Conservation (phyloP, 2,113 vertebrate species). For the Rhabdomys dilectus region DNA sequence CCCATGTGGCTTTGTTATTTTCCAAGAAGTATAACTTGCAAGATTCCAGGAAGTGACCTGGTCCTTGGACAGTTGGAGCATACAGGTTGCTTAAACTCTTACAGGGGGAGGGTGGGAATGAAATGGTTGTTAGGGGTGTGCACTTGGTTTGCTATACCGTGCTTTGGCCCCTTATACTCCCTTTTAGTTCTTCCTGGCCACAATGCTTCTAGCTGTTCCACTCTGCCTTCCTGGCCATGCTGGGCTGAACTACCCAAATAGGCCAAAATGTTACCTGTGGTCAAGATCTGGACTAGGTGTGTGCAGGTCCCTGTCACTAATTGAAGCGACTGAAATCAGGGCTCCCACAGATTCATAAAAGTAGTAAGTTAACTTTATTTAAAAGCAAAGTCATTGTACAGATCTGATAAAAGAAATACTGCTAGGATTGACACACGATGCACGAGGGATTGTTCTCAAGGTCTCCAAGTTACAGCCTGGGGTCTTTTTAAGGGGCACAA, state of each 20-base stretch:
- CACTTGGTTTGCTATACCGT: too few relatives aligned
- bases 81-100: background rate
- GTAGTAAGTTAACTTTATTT: background rate
- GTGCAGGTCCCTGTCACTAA: background rate
- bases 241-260: background rate
- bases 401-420: too few relatives aligned
- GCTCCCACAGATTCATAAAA: background rate
- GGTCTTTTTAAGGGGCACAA: background rate
- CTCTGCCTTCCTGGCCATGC: background rate
- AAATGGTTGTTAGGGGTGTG: background rate
- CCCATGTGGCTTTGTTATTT: background rate
- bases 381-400: background rate
- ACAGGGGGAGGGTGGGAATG: background rate
- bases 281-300: background rate
- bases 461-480: background rate
- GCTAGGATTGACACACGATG: background rate
- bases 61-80: background rate
- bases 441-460: background rate
- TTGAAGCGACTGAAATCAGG: background rate
- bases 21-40: background rate
- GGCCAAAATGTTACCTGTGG: background rate
- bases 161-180: background rate
- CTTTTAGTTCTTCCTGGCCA: background rate
- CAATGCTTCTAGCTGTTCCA: background rate
- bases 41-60: background rate